Evolutionary conservation across 2,797 vertebrate species (phyloP).

Genomic region (Psittacula echo): DNA sequence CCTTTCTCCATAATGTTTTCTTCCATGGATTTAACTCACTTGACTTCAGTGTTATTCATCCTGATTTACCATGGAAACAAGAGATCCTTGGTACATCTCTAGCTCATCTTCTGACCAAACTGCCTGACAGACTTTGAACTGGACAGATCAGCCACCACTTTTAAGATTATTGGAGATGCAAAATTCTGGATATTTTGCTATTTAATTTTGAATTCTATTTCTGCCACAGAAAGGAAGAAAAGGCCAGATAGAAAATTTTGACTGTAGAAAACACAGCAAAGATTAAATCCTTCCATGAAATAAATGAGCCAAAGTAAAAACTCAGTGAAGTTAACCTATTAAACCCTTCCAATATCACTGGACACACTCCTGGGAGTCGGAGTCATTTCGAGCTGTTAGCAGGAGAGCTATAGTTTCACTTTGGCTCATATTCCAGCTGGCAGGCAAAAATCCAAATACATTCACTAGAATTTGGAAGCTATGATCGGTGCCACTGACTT

Average conservation of each 20-base stretch:
- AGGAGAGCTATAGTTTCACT: background rate
- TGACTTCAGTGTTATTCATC: background rate
- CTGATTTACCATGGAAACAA: background rate
- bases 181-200: background rate
- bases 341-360: background rate
- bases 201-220: background rate
- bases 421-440: background rate
- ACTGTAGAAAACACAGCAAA: background rate
- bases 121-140: background rate
- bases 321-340: background rate
- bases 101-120: background rate
- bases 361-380: background rate
- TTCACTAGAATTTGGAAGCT: background rate
- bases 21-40: background rate
- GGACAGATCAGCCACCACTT: background rate
- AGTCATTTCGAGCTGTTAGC: background rate
- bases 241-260: background rate
- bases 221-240: background rate
- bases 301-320: background rate
- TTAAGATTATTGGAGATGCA: background rate
- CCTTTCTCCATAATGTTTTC: background rate
- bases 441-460: background rate
- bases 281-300: background rate
- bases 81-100: background rate
- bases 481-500: background rate